Evolutionary conservation across 2,797 vertebrate genomes (phyloP).

Genomic region (Decapterus maruadsi): DNA sequence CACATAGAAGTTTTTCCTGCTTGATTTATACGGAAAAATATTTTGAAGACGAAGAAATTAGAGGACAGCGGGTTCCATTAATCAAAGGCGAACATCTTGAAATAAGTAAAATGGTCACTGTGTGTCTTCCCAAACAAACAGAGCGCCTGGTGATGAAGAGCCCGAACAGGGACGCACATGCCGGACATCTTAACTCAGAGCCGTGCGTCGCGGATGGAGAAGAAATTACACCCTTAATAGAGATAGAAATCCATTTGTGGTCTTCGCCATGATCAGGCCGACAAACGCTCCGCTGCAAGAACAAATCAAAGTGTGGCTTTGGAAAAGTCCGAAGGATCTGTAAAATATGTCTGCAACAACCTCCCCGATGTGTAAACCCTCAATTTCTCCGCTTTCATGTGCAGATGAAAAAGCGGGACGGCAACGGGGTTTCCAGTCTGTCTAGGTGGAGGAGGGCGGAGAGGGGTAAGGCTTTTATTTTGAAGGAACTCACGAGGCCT

Average conservation of each 20-base stretch:
- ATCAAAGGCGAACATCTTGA: slow-evolving; percentile 45
- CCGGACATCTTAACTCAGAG: slow-evolving; percentile 34
- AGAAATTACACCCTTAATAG: slow-evolving; percentile 68
- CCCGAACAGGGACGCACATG: slow-evolving; percentile 18
- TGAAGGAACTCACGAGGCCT: slow-evolving; percentile 20
- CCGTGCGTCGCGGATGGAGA: slow-evolving; percentile 50
- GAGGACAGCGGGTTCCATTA: slow-evolving; percentile 22
- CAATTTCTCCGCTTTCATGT: slow-evolving; percentile 58
- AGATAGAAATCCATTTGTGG: slow-evolving; percentile 63
- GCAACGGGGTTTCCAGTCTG: slow-evolving; percentile 27
- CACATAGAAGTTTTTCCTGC: not conserved
- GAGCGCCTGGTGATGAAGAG: slow-evolving; percentile 27
- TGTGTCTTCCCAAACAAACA: slow-evolving; percentile 49
- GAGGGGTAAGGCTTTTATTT: slow-evolving; percentile 40
- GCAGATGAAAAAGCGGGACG: slow-evolving; percentile 58
- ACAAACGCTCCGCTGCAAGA: slow-evolving; percentile 61
- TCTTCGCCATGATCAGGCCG: slow-evolving; percentile 52
- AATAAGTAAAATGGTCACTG: slow-evolving; percentile 7
- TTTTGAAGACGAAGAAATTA: slow-evolving; percentile 44
- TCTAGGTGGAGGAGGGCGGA: not conserved
- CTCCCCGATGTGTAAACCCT: slow-evolving; percentile 52
- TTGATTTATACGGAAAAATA: slow-evolving; percentile 54
- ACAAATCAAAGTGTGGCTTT: slow-evolving; percentile 64
- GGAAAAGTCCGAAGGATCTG: slow-evolving; percentile 58
- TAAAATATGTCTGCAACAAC: slow-evolving; percentile 53